Base-by-base conservation (phyloP, 2,113 vertebrate genomes). In the Hyperopisus bebe region DNA sequence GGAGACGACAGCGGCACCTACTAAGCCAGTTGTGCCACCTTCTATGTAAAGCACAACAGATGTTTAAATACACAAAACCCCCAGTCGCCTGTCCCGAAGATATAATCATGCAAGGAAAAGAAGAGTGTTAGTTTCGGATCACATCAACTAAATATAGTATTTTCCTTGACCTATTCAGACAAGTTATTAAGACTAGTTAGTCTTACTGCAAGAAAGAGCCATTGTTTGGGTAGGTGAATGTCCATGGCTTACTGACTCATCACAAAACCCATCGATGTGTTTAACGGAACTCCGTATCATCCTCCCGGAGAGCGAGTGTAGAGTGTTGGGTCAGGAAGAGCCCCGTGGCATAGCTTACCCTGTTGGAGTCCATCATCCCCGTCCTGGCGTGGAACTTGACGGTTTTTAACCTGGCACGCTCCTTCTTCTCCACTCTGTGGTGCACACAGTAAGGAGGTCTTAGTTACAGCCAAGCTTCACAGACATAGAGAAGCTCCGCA, bases 381-480 rank as follows among this genome's bases (percentile, higher is more conserved):
- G 97, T 96, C 90, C 96, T 94, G 91, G 96, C 97, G 42, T 97
- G 96, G 92, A 97, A 97, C 93, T 97, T 97, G 92, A 97, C 97
- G 0, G 97, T 97, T 97, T 97, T 97, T 94, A 97, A 95, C 50
- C 96, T 95, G 0, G 97, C 97, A 91, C 97, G 91, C 90, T 97
- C 97, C 91, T 97, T 97, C 94, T 97, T 97, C 93, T 97, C 91
- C 86, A 91, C 91, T 21, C 91, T 91, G 74, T 27, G 46, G 46
- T 21, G 62, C 24, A 24, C 17, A 51, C 46, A 84, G 82, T 24
- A 84, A n/a, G 44, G 44, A 84, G 39, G 42, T n/a, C 8, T 84
- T 47, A 84, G 44, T 84, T 9, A 44, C 7, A 47, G 44, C 42
- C 39, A 21, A 84, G 82, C 44, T 13, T 44, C 44, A 46, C 13